Percentiles rank a stretch among this genome's conserved stretches.
These are phyloP conservation scores for Paedocypris sp. DNA, from an alignment of 2,113 vertebrate genomes.

Conservation along the genomic window DNA sequence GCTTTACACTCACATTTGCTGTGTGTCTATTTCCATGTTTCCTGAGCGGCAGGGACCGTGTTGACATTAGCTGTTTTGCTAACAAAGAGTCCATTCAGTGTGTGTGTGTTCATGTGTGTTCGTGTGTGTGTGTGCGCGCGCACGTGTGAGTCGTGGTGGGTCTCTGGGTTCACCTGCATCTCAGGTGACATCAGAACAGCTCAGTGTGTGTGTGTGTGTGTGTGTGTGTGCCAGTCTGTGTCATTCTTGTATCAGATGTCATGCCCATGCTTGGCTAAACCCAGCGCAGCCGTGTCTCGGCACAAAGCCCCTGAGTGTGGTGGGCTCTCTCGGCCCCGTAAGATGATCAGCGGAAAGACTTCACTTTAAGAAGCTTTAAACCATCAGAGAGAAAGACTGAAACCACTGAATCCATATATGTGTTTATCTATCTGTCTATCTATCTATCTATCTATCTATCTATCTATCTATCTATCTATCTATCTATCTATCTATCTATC, in stretches of 20 bases:
- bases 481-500: too few species aligned
- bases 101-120: not conserved
- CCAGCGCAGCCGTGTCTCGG: not conserved
- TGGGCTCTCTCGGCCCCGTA: too few species aligned
- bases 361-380: too few species aligned
- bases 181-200: conserved; percentile 14
- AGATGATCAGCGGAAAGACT: too few species aligned
- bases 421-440: too few species aligned
- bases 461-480: too few species aligned
- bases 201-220: not conserved
- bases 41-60: not conserved
- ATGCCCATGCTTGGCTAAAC: not conserved
- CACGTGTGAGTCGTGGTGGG: not conserved
- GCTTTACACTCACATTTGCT: not conserved
- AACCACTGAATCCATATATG: too few species aligned
- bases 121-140: not conserved
- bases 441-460: too few species aligned
- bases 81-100: conserved; percentile 16
- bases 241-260: conserved; percentile 9
- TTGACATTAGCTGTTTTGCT: not conserved
- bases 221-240: conserved; percentile 2
- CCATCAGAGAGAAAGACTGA: too few species aligned
- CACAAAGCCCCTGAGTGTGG: not conserved
- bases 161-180: conserved; percentile 19
- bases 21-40: not conserved